Base-by-base conservation (phyloP, 2,797 vertebrate genomes). In the Tangara arthus region DNA sequence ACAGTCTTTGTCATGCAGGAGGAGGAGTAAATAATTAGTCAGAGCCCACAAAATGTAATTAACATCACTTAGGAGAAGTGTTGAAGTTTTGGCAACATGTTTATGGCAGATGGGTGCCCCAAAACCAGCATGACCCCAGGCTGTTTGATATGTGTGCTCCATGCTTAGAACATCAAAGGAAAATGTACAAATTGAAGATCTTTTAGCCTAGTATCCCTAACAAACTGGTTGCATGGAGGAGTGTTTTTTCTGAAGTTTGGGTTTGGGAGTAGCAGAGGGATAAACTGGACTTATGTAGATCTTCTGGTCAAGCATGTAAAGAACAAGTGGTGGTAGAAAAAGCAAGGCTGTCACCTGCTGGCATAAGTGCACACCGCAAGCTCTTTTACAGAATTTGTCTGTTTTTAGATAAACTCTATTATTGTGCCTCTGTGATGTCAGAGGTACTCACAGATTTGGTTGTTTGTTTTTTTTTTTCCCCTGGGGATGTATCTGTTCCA, bases 281-380 rank as follows among this genome's bases (percentile, higher is more conserved):
- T 69, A 65, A 79, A 61, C n/a, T 42, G 75, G 32, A 50, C 0
- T 8, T 39, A 30, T 27, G 39, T 49, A 55, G 56, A 91, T 24
- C 60, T 89, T 87, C 72, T 77, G 82, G 49, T 61, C n/a, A 61
- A 85, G n/a, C 0, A 0, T 30, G 41, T 47, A 6, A 75, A 82
- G 49, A 82, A 9, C 15, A 64, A 77, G 20, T 0, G 34, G 30
- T 35, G 22, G 22, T 53, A 73, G 80, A 65, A 92, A 56, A 53
- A 41, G 39, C 87, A 91, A 95, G 82, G 61, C 95, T 95, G 94
- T 83, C 93, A 95, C 82, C 96, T 96, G 79, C 76, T 96, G 95
- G 95, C 63, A 0, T 55, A 80, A 91, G 19, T 18, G 72, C 32
- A 78, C 65, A 81, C 23, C 76, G 59, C 85, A 88, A 0, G 34